These are phyloP conservation scores for Podocnemis expansa DNA, from an alignment of 2,113 vertebrate species.

Conservation along the genomic window DNA sequence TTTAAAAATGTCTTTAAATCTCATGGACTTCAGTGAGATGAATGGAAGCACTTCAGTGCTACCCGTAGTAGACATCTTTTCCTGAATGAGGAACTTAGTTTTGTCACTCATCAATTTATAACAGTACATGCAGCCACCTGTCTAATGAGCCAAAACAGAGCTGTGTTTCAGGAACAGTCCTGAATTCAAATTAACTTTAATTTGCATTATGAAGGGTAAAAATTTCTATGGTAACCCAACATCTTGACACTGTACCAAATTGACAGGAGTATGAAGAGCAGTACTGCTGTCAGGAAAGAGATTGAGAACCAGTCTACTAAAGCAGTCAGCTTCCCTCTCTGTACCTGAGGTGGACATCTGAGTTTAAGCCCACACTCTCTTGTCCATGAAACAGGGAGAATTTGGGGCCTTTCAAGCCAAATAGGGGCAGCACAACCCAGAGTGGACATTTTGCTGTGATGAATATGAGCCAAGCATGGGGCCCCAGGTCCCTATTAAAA, in stretches of 20 bases:
- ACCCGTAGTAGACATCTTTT: neutral
- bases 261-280: neutral
- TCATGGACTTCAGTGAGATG: neutral
- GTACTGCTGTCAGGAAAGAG: slow-evolving; percentile 7
- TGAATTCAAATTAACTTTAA: slow-evolving; percentile 29
- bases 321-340: neutral
- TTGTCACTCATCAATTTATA: neutral
- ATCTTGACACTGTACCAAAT: neutral
- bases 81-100: neutral
- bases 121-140: neutral
- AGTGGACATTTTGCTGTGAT: neutral
- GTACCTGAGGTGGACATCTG: neutral
- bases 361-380: neutral
- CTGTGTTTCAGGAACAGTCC: neutral
- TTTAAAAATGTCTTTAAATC: neutral
- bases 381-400: neutral
- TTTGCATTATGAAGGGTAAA: slow-evolving; percentile 23
- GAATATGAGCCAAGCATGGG: neutral
- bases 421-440: neutral
- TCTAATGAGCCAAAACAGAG: neutral
- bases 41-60: neutral
- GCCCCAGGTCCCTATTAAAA: neutral
- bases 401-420: neutral
- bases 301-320: slow-evolving; percentile 16
- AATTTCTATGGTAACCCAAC: slow-evolving; percentile 28